phyloP scores from a whole-genome alignment of 1,140 invertebrate species.

The Drosophila grimshawi region DNA sequence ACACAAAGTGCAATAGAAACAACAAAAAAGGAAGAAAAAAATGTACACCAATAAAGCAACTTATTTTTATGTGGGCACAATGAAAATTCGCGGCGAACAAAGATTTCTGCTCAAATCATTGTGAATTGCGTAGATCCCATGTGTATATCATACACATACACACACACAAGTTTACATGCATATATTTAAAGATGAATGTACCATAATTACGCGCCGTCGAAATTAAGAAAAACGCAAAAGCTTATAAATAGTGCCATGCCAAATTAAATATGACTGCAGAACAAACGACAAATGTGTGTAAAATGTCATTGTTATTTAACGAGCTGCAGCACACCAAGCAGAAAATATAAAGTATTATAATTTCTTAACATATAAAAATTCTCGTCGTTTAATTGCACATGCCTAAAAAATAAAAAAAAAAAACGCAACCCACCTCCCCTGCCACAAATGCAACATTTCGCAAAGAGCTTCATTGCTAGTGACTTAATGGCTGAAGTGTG shows the following conservation, averaged over 20 bases:
- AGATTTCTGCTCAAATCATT: slow-evolving; percentile 61
- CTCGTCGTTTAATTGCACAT: slow-evolving; percentile 8
- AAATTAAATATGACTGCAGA: slow-evolving; percentile 45
- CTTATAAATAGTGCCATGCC: slow-evolving; percentile 59
- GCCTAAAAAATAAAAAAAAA: not conserved
- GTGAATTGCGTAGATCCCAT: slow-evolving; percentile 66
- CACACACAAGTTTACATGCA: slow-evolving; percentile 24
- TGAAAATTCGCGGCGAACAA: slow-evolving; percentile 57
- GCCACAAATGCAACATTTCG: slow-evolving; percentile 2
- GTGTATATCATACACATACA: slow-evolving; percentile 10
- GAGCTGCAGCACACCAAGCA: not conserved
- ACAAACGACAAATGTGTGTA: slow-evolving; percentile 2
- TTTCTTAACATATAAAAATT: slow-evolving; percentile 15
- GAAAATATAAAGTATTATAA: slow-evolving; percentile 1
- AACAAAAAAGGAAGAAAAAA: slow-evolving; percentile 42
- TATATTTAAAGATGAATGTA: slow-evolving; percentile 51
- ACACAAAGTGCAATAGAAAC: slow-evolving; percentile 40
- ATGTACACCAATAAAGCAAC: slow-evolving; percentile 40
- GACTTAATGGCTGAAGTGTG: slow-evolving; percentile 25
- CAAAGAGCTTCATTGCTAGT: slow-evolving; percentile 16
- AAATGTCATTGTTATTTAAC: slow-evolving; percentile 34
- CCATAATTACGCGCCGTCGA: slow-evolving; percentile 51
- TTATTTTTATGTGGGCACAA: slow-evolving; percentile 44
- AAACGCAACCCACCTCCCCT: not conserved
- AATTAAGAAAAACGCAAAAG: slow-evolving; percentile 52